Evolutionary conservation across 2,888 invertebrate species (phyloP), one percentile per base, ranked within the genome.

Genomic region (Tiphia femorata): DNA sequence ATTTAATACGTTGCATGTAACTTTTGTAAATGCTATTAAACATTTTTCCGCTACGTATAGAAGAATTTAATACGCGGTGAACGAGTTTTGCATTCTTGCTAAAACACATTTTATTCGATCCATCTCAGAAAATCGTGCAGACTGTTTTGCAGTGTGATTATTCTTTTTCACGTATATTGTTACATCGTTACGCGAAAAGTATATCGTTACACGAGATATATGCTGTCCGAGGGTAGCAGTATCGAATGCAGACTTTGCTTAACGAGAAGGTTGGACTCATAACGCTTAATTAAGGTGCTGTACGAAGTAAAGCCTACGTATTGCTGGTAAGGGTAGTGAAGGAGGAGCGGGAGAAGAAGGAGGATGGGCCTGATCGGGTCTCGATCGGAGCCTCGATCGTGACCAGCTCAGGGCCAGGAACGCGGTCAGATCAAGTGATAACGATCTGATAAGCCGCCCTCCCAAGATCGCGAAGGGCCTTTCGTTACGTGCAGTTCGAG

Each of bases 191-290:
- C n/a, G n/a, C n/a, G n/a, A n/a, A n/a, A n/a, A n/a, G n/a, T n/a
- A n/a, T n/a, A n/a, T n/a, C n/a, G n/a, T n/a, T n/a, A n/a, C 12
- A n/a, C 35, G 35, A 5, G 35, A 35, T n/a, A n/a, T 4, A 43
- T 20, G 43, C 29, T n/a, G 23, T 25, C n/a, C 40, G 19, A 19
- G 21, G 19, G 40, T 40, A 17, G 21, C 21, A 40, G 42, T 23
- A 40, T 40, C 46, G 57, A 59, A 51, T 48, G 49, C 47, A 58
- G 63, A 63, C 67, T 67, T 70, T 72, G 75, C 77, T 79, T 83
- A 83, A 83, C 81, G 78, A 83, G 81, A 76, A n/a, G 73, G 73
- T 74, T 76, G 76, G 73, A 81, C 81, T 83, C 83, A 81, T 82
- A 83, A 82, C 78, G 79, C 78, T 82, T 83, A 83, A 83, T 83